These are phyloP conservation scores for Lethrus apterus DNA, from an alignment of 1,140 invertebrate genomes.

Conservation along the genomic window DNA sequence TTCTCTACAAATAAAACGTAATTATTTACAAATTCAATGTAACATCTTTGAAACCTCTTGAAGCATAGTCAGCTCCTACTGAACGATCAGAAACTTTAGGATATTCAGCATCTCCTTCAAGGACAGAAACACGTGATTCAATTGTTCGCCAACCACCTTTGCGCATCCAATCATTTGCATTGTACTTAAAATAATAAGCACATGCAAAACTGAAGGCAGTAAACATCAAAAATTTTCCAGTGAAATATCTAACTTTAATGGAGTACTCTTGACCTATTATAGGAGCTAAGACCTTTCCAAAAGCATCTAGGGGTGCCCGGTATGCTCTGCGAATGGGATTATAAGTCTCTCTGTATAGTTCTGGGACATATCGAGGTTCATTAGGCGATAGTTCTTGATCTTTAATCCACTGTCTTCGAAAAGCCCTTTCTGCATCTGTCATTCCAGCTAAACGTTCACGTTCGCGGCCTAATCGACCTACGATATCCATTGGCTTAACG, in stretches of 20 bases:
- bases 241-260: constrained; percentile 49
- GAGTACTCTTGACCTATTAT: constrained; percentile 50
- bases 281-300: constrained; percentile 51
- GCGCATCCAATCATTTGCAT: constrained; percentile 66
- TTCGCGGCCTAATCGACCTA: constrained; percentile 62
- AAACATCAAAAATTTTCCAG: constrained; percentile 48
- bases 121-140: constrained; percentile 43
- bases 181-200: constrained; percentile 73
- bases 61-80: constrained; percentile 55
- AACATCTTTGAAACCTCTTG: constrained; percentile 58
- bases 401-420: constrained; percentile 74
- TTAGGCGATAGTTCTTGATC: constrained; percentile 67
- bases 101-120: constrained; percentile 59
- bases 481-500: constrained; percentile 63
- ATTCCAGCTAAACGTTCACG: constrained; percentile 74
- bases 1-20: too few species aligned
- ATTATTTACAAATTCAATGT: constrained; percentile 24
- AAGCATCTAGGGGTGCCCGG: constrained; percentile 57
- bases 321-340: constrained; percentile 76
- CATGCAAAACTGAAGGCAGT: constrained; percentile 35
- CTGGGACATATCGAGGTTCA: constrained; percentile 61
- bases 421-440: constrained; percentile 73
- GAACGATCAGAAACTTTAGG: constrained; percentile 50
- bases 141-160: constrained; percentile 59
- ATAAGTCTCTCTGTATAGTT: constrained; percentile 57